Evolutionary conservation across 2,113 vertebrate genomes (phyloP).

Genomic region (Rhea pennata): DNA sequence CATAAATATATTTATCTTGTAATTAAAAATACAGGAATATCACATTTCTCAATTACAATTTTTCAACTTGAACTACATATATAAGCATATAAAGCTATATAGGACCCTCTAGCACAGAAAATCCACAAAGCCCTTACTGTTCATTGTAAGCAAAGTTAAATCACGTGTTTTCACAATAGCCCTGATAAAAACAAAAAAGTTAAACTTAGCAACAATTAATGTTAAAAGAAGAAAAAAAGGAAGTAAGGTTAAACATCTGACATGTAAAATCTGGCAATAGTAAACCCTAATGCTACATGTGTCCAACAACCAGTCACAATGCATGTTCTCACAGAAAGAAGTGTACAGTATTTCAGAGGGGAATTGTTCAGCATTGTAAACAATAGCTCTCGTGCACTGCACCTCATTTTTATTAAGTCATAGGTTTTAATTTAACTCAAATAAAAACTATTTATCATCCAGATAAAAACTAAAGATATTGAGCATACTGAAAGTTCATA

Average conservation of each 20-base stretch:
- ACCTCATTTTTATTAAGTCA: background rate
- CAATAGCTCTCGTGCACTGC: background rate
- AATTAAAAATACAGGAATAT: constrained; percentile 52
- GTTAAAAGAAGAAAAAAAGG: background rate
- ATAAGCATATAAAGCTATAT: constrained; percentile 45
- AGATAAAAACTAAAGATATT: constrained; percentile 17
- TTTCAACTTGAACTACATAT: constrained; percentile 31
- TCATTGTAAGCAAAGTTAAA: constrained; percentile 52
- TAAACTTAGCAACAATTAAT: background rate
- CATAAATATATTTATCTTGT: constrained; percentile 55
- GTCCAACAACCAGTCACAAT: background rate
- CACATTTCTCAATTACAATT: constrained; percentile 17
- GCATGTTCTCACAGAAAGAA: background rate
- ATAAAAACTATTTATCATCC: background rate
- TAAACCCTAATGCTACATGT: background rate
- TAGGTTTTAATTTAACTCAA: constrained; percentile 12
- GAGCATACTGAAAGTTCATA: background rate
- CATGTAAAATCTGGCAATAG: background rate
- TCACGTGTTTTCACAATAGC: background rate
- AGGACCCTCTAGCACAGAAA: constrained; percentile 58
- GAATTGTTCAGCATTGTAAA: constrained; percentile 26
- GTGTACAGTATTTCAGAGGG: background rate
- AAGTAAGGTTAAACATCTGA: background rate
- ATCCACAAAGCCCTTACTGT: constrained; percentile 50
- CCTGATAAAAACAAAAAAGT: background rate